Evolutionary conservation across 2,113 vertebrate species (phyloP).

Genomic region (Riparia riparia): DNA sequence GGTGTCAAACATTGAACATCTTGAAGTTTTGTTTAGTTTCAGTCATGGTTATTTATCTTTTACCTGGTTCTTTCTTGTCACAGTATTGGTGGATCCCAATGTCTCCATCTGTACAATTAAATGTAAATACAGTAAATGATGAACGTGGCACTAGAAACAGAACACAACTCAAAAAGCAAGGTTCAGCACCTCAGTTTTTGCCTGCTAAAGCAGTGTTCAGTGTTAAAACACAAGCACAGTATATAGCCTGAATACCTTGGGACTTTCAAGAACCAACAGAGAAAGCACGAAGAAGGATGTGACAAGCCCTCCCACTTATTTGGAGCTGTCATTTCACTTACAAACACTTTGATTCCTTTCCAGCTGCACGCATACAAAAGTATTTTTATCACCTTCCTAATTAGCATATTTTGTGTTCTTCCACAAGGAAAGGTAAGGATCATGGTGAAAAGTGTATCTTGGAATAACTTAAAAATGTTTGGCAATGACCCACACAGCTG

Average conservation of each 20-base stretch:
- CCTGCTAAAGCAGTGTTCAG: neutral
- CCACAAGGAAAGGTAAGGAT: neutral
- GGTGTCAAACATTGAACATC: neutral
- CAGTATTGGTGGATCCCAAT: constrained; percentile 91
- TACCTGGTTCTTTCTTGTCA: constrained; percentile 92
- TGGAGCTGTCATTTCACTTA: neutral
- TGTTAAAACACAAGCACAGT: neutral
- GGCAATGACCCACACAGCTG: neutral
- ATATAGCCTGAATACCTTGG: neutral
- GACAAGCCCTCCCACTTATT: neutral
- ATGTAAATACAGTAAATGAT: constrained; percentile 47
- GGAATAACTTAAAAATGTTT: neutral
- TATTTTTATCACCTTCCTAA: neutral
- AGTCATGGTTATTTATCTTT: constrained; percentile 26
- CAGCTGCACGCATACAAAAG: neutral
- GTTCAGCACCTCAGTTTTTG: neutral
- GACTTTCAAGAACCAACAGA: neutral
- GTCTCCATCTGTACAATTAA: constrained; percentile 86
- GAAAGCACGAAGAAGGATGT: neutral
- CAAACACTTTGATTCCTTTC: neutral
- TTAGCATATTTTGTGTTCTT: neutral
- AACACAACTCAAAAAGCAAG: neutral
- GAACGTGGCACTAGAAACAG: neutral
- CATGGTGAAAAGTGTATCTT: neutral
- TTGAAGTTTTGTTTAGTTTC: neutral